Evolutionary conservation across 2,888 invertebrate species (phyloP).

Genomic region (Ichneumoninae sp.): DNA sequence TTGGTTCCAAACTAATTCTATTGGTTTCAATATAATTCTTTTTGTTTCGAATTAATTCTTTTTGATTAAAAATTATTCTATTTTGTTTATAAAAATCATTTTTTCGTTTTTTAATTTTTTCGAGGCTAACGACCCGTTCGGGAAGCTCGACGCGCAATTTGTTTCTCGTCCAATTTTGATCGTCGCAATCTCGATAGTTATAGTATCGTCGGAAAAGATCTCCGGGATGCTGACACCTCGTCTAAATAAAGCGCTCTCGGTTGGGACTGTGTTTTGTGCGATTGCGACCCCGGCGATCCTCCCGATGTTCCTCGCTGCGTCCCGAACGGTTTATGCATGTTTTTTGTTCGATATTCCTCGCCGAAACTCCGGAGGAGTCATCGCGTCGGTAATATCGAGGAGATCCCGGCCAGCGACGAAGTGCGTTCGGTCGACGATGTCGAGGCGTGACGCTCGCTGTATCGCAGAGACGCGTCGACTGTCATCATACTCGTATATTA

Average conservation of each 20-base stretch:
- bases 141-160: background rate
- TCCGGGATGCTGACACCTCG: slow-evolving; percentile 42
- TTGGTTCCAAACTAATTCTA: no score
- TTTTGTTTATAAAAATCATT: no score
- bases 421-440: background rate
- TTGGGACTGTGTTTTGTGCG: slow-evolving; percentile 45
- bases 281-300: slow-evolving; percentile 6
- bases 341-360: background rate
- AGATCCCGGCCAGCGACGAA: background rate
- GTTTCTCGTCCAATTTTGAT: background rate
- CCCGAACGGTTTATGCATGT: background rate
- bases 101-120: background rate
- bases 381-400: background rate
- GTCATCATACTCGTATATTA: slow-evolving; percentile 56
- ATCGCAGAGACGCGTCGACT: slow-evolving; percentile 29
- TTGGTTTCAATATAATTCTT: no score
- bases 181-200: slow-evolving; percentile 22
- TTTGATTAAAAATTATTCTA: background rate
- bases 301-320: background rate
- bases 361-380: background rate
- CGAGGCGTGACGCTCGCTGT: slow-evolving; percentile 1
- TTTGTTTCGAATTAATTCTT: no score
- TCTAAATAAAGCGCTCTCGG: slow-evolving; percentile 61
- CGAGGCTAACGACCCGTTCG: background rate
- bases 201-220: slow-evolving; percentile 10